phyloP scores from a whole-genome alignment of 2,888 invertebrate genomes.

The Rhamnusium bicolor region DNA sequence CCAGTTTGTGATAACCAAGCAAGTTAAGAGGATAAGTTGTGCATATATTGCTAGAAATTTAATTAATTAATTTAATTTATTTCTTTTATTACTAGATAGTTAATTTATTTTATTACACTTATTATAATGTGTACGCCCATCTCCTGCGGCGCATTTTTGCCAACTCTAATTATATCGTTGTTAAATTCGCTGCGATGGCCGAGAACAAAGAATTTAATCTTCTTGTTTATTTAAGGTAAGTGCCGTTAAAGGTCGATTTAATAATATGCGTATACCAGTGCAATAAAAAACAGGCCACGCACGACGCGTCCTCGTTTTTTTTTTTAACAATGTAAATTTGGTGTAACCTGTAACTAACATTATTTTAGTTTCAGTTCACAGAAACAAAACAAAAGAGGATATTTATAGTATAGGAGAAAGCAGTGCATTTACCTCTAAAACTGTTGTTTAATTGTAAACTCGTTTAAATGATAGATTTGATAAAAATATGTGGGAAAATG shows the following conservation, averaged over 20 bases:
- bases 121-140: too few relatives aligned
- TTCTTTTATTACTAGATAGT: too few relatives aligned
- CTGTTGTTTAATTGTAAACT: too few relatives aligned
- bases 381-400: neutral
- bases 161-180: neutral
- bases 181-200: conserved; percentile 1
- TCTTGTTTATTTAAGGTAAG: conserved; percentile 15
- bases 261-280: neutral
- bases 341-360: neutral
- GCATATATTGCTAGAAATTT: too few relatives aligned
- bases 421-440: neutral
- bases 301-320: neutral
- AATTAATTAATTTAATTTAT: too few relatives aligned
- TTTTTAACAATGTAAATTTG: neutral
- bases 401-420: neutral
- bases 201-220: conserved; percentile 11
- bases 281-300: neutral
- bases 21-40: too few relatives aligned
- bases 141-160: too few relatives aligned
- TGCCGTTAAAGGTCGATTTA: conserved; percentile 17
- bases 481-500: too few relatives aligned
- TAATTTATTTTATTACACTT: too few relatives aligned
- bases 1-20: too few relatives aligned
- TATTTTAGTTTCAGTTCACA: neutral
- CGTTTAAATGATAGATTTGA: too few relatives aligned